A percentile compares a stretch with the other conserved stretches of the same genome.
Conservation (phyloP, 2,113 vertebrate species). For the Xiphophorus maculatus region DNA sequence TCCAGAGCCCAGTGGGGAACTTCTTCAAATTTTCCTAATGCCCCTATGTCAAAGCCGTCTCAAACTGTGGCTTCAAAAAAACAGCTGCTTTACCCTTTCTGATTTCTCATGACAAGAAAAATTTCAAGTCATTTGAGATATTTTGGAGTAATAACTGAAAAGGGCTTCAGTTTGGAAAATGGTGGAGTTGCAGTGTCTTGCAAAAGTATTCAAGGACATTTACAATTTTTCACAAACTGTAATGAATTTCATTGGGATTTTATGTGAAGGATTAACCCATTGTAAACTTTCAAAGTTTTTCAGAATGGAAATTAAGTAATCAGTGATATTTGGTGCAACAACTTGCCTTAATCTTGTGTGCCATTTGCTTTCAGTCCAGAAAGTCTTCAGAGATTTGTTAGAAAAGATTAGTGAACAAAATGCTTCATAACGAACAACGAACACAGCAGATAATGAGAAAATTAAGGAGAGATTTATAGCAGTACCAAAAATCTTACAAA, state of each 20-base stretch:
- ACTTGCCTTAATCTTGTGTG: not conserved
- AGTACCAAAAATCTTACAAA: not conserved
- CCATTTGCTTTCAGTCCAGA: not conserved
- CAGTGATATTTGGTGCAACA: not conserved
- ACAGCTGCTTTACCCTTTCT: not conserved
- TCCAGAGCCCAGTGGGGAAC: not conserved
- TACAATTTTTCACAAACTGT: not conserved
- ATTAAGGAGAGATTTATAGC: not conserved
- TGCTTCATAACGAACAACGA: not conserved
- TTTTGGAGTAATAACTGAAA: not conserved
- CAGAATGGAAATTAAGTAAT: no score
- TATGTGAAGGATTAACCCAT: not conserved
- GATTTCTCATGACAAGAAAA: not conserved
- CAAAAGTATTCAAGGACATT: not conserved
- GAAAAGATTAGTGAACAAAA: not conserved
- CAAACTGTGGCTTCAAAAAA: not conserved
- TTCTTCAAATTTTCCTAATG: not conserved
- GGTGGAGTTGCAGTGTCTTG: no score
- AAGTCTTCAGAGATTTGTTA: no score
- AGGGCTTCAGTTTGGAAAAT: no score
- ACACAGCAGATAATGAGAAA: not conserved
- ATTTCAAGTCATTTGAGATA: not conserved
- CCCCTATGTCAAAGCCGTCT: not conserved
- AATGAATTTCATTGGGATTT: not conserved
- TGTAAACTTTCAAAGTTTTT: not conserved